A percentile compares a stretch with the other conserved stretches of the same genome.
Conservation (phyloP, 2,797 vertebrate genomes). For the Melanogrammus aeglefinus region DNA sequence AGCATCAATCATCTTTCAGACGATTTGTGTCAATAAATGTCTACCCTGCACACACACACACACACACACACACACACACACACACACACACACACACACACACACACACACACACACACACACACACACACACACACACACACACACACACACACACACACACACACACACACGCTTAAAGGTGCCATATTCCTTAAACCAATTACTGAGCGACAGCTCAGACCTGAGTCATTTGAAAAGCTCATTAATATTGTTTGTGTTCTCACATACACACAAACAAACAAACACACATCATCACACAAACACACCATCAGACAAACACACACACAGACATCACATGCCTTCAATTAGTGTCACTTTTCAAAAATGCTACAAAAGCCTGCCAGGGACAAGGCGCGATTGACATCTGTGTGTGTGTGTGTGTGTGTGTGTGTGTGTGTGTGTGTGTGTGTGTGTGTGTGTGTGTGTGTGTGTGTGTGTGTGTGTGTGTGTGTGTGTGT, state of each 20-base stretch:
- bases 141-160: background rate
- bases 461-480: no score
- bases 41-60: background rate
- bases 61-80: background rate
- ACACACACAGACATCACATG: background rate
- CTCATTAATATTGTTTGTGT: conserved; percentile 4
- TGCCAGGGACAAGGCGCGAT: background rate
- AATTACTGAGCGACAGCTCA: conserved; percentile 1
- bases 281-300: background rate
- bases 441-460: background rate
- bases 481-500: background rate
- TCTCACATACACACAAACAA: background rate
- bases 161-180: background rate
- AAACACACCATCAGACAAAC: background rate
- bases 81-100: background rate
- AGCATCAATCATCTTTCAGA: background rate
- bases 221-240: background rate
- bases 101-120: background rate
- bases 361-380: background rate
- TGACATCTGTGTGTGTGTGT: background rate
- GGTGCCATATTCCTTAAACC: background rate
- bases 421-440: background rate
- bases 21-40: background rate
- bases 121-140: background rate
- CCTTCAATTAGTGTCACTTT: background rate